phyloP scores from a whole-genome alignment of 2,797 vertebrate species.

The Diplodus sargus region DNA sequence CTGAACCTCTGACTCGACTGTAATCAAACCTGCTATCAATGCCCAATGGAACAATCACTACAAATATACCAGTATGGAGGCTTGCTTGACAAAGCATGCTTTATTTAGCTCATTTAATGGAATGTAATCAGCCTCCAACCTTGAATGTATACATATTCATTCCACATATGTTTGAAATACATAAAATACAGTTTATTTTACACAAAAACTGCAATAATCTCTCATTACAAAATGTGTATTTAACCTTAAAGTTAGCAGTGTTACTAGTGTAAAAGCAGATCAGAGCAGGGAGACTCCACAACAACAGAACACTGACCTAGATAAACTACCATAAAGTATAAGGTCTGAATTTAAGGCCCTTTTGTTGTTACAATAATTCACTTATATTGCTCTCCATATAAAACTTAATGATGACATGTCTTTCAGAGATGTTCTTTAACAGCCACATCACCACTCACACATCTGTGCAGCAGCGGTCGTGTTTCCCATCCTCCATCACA shows the following conservation, averaged over 20 bases:
- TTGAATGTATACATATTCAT: neutral
- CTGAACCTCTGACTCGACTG: neutral
- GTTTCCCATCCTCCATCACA: conserved; percentile 49
- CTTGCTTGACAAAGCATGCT: neutral
- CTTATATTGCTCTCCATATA: neutral
- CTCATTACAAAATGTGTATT: neutral
- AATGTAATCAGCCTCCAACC: neutral
- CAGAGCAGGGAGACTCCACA: neutral
- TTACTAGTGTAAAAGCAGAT: neutral
- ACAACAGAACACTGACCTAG: conserved; percentile 1
- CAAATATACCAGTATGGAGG: neutral
- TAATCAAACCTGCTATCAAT: neutral
- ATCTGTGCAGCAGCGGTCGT: conserved; percentile 3
- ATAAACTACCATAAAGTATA: neutral
- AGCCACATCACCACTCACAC: conserved; percentile 5
- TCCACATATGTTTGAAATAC: neutral
- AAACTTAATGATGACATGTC: neutral
- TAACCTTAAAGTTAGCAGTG: neutral
- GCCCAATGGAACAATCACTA: neutral
- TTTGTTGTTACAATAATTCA: neutral
- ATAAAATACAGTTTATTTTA: neutral
- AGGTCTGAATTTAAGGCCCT: neutral
- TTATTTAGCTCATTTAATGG: neutral
- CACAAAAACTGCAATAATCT: neutral
- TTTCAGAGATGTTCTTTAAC: neutral